These are phyloP conservation scores for Lepidochrysops patricia DNA, from an alignment of 2,888 invertebrate genomes.

Conservation along the genomic window DNA sequence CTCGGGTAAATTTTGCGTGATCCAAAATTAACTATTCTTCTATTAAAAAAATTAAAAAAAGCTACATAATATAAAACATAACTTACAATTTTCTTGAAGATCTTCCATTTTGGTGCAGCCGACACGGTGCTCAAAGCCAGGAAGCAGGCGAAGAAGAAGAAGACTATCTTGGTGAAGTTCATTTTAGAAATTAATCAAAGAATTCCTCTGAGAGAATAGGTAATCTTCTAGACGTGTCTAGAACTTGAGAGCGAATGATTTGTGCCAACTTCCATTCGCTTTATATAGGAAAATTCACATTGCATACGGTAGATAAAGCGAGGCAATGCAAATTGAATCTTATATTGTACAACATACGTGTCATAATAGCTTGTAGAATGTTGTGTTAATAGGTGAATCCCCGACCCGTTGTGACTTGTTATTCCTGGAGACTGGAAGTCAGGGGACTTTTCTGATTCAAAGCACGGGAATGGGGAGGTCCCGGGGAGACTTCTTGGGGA, in stretches of 20 bases:
- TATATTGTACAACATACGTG: not conserved
- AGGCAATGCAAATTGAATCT: not conserved
- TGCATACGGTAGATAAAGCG: too few relatives aligned
- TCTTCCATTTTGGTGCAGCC: conserved; percentile 39
- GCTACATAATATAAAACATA: too few relatives aligned
- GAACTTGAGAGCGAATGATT: not conserved
- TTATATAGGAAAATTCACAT: not conserved
- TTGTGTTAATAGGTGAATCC: not conserved
- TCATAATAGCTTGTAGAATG: not conserved
- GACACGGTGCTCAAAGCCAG: conserved; percentile 31
- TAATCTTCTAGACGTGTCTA: not conserved
- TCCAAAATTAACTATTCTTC: too few relatives aligned
- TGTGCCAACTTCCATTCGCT: not conserved
- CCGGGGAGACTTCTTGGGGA: too few relatives aligned
- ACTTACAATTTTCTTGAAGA: conserved; percentile 47
- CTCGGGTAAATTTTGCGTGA: too few relatives aligned
- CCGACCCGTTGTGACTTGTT: too few relatives aligned
- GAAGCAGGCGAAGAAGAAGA: conserved; percentile 37
- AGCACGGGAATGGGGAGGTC: not conserved
- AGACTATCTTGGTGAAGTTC: conserved; percentile 38
- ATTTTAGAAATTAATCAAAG: conserved; percentile 20
- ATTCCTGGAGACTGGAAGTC: not conserved
- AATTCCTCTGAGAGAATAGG: not conserved
- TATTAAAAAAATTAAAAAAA: conserved; percentile 18
- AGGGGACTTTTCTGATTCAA: not conserved